These are phyloP conservation scores for Trichomalopsis sarcophagae DNA, from an alignment of 1,140 invertebrate species.

Conservation along the genomic window DNA sequence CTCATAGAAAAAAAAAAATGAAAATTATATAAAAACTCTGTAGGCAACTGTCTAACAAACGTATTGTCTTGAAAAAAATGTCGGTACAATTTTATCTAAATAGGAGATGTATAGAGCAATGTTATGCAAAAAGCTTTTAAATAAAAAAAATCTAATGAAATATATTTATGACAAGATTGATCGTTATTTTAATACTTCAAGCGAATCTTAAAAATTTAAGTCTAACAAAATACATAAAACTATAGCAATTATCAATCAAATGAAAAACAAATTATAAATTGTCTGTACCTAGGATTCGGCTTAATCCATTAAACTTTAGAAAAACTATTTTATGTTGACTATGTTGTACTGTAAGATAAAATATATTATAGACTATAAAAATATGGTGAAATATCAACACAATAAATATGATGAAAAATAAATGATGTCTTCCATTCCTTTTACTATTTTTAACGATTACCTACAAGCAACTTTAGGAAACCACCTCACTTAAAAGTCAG, in stretches of 20 bases:
- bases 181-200: constrained; percentile 54
- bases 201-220: constrained; percentile 46
- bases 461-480: no score
- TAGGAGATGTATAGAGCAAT: constrained; percentile 65
- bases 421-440: neutral
- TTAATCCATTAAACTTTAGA: constrained; percentile 20
- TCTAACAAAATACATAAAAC: constrained; percentile 47
- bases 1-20: constrained; percentile 44
- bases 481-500: no score
- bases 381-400: constrained; percentile 45
- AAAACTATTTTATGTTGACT: constrained; percentile 48
- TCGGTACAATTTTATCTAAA: constrained; percentile 66
- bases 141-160: constrained; percentile 68
- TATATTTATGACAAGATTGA: constrained; percentile 59
- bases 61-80: constrained; percentile 45
- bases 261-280: constrained; percentile 45
- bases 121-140: constrained; percentile 69
- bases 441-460: no score
- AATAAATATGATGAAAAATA: constrained; percentile 42
- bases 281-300: constrained; percentile 47
- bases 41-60: constrained; percentile 34
- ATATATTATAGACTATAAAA: constrained; percentile 49
- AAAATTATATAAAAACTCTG: constrained; percentile 45
- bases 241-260: constrained; percentile 38
- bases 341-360: constrained; percentile 43